phyloP scores from a whole-genome alignment of 2,888 invertebrate genomes.

The Crematogaster levior region DNA sequence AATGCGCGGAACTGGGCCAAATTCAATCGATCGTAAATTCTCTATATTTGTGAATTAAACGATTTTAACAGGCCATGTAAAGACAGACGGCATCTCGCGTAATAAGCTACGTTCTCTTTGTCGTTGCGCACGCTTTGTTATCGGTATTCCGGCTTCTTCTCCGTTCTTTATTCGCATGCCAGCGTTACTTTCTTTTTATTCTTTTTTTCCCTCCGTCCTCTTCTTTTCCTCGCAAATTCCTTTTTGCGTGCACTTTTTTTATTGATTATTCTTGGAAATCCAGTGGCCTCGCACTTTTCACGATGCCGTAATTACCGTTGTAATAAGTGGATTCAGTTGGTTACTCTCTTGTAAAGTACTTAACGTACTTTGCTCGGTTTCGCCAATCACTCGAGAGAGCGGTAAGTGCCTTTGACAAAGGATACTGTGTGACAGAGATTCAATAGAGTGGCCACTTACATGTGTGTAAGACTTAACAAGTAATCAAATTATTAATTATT shows the following conservation, averaged over 20 bases:
- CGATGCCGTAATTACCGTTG: constrained; percentile 60
- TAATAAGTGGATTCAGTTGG: constrained; percentile 56
- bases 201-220: neutral
- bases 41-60: constrained; percentile 69
- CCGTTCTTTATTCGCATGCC: constrained; percentile 16
- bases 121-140: constrained; percentile 65
- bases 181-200: constrained; percentile 27
- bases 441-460: constrained; percentile 39
- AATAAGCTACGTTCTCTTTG: constrained; percentile 65
- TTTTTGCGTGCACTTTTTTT: constrained; percentile 28
- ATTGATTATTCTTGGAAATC: constrained; percentile 42
- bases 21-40: constrained; percentile 66
- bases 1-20: constrained; percentile 43
- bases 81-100: constrained; percentile 60
- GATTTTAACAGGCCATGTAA: constrained; percentile 64
- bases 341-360: constrained; percentile 40
- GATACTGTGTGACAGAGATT: neutral
- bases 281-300: constrained; percentile 26
- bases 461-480: neutral
- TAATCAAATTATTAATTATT: constrained; percentile 35
- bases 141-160: constrained; percentile 32
- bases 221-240: neutral
- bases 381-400: constrained; percentile 1
- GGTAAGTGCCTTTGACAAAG: constrained; percentile 25
- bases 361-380: constrained; percentile 32